Percentiles rank a stretch among this genome's conserved stretches.
These are phyloP conservation scores for Sylvilagus bachmani DNA, from an alignment of 2,113 vertebrate genomes.

Conservation along the genomic window DNA sequence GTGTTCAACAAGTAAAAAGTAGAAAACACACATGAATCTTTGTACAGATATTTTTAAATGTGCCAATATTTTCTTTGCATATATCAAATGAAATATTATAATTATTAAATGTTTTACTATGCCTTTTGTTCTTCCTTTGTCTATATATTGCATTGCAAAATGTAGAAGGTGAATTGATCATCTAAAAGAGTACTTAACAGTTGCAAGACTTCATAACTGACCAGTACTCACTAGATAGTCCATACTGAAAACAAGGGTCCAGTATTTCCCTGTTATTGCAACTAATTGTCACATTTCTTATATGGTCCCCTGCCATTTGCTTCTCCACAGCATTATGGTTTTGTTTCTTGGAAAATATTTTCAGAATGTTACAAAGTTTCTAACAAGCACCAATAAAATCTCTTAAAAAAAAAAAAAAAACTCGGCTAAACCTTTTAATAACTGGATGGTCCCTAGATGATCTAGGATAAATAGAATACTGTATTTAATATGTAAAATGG, in stretches of 20 bases:
- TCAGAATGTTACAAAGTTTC: constrained; percentile 88
- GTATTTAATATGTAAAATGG: constrained; percentile 86
- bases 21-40: constrained; percentile 74
- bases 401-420: constrained; percentile 70
- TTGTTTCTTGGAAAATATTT: constrained; percentile 89
- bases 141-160: constrained; percentile 42
- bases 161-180: constrained; percentile 46
- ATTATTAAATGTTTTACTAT: constrained; percentile 79
- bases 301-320: constrained; percentile 86
- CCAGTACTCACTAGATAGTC: constrained; percentile 75
- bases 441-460: constrained; percentile 85
- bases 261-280: constrained; percentile 85
- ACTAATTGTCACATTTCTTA: constrained; percentile 87
- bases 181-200: constrained; percentile 70
- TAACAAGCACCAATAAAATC: constrained; percentile 87
- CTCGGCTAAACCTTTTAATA: constrained; percentile 86
- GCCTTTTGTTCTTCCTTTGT: constrained; percentile 73
- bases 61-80: constrained; percentile 81
- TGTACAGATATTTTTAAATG: constrained; percentile 83
- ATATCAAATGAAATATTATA: constrained; percentile 81
- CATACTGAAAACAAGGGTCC: constrained; percentile 81
- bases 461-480: constrained; percentile 87
- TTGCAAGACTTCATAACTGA: constrained; percentile 78
- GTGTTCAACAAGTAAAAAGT: too few species aligned
- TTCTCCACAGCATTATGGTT: constrained; percentile 86